Base-by-base conservation (phyloP, 2,113 vertebrate genomes). In the Prunella himalayana region DNA sequence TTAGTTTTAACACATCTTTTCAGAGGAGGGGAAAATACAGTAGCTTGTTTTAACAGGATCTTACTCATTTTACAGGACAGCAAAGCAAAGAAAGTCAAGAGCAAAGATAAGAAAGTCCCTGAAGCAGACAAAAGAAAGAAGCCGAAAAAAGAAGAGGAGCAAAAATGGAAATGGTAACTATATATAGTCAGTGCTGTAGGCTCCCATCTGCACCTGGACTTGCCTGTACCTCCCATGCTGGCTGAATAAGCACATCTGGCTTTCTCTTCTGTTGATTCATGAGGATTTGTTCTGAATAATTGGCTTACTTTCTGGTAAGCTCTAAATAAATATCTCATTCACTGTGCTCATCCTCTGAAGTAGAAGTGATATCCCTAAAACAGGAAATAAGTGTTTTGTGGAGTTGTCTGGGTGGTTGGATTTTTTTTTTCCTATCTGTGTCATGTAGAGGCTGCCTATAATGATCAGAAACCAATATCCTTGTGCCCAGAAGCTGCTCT, bases 141-240 rank as follows among this genome's bases (percentile, higher is more conserved):
- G 92, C 96, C 80, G 22, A 99, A 99, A 96, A 99, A 99, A 96
- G 99, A 99, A 94, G 98, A 99, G 72, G 99, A 99, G 53, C 98
- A 99, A 83, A 99, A 99, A 91, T 99, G 99, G 99, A 99, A 99
- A 99, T 99, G 99, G 99, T 99, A 97, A 98, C 75, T 97, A 87
- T 64, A 60, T 80, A 61, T 78, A 86, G 65, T 66, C 89, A 64
- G 20, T 89, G 78, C 64, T 61, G 77, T 88, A 64, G 78, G 82
- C 73, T 93, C 23, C 66, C 54, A 61, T 77, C 63, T 79, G 85
- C 90, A 66, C 69, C 92, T 78, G 85, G 22, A 30, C 83, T 85
- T 31, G 47, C 51, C 71, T 87, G 82, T 76, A 57, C 71, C 75
- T 77, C 53, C 72, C 70, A 21, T 94, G 65, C 30, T 83, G 24